Conservation (phyloP, 2,113 vertebrate genomes). For the Sorex araneus region DNA sequence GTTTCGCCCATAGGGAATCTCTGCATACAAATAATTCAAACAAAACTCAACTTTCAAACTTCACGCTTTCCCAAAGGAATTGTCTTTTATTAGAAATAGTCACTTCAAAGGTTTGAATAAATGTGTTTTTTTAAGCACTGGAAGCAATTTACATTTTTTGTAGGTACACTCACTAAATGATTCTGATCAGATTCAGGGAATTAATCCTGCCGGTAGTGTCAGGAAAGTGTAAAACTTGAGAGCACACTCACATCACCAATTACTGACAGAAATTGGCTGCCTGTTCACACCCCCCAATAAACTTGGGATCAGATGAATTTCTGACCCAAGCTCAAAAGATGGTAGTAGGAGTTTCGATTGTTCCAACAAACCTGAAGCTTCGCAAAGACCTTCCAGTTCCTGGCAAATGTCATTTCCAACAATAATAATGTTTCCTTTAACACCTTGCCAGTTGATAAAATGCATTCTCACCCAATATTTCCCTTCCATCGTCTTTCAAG, state of each 20-base stretch:
- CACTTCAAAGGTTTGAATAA: constrained; percentile 85
- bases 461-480: constrained; percentile 40
- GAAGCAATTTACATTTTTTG: constrained; percentile 81
- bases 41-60: constrained; percentile 84
- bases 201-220: constrained; percentile 64
- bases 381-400: constrained; percentile 35
- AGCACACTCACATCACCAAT: constrained; percentile 52
- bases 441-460: constrained; percentile 64
- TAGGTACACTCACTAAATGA: constrained; percentile 75
- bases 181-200: constrained; percentile 78
- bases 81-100: constrained; percentile 86
- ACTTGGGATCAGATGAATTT: constrained; percentile 57
- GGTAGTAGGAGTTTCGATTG: constrained; percentile 46
- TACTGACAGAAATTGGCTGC: constrained; percentile 70
- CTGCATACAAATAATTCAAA: constrained; percentile 84
- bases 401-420: constrained; percentile 62
- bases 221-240: constrained; percentile 70
- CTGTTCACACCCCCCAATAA: constrained; percentile 49
- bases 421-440: constrained; percentile 63
- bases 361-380: constrained; percentile 1
- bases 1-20: constrained; percentile 79
- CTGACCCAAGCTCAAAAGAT: constrained; percentile 55
- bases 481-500: constrained; percentile 45
- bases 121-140: constrained; percentile 76
- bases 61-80: constrained; percentile 79